phyloP scores from a whole-genome alignment of 2,888 invertebrate species.

The Caenorhabditis sulstoni region DNA sequence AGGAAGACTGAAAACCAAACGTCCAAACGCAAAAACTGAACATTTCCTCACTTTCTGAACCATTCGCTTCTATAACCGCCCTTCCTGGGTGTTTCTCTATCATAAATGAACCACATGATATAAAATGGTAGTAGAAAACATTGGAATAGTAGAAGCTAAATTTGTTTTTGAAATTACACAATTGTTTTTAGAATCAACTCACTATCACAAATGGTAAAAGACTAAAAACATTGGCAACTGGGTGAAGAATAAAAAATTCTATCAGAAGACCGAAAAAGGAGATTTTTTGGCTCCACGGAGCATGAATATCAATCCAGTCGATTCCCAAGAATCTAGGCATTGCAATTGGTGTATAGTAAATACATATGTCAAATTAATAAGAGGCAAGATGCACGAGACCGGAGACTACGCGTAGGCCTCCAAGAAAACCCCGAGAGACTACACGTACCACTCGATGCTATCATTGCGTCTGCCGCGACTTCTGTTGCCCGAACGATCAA shows the following conservation, averaged over 20 bases:
- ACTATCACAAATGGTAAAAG: background rate
- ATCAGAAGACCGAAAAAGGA: background rate
- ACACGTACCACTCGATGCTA: too few relatives aligned
- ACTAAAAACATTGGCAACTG: background rate
- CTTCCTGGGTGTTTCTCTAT: background rate
- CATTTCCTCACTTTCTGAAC: constrained; percentile 9
- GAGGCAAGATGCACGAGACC: too few relatives aligned
- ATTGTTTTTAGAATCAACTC: background rate
- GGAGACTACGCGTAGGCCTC: too few relatives aligned
- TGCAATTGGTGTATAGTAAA: too few relatives aligned
- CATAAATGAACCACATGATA: background rate
- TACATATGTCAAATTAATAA: too few relatives aligned
- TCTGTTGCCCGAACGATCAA: too few relatives aligned
- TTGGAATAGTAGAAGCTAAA: background rate
- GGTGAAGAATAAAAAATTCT: background rate
- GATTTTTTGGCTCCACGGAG: background rate
- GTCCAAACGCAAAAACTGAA: background rate
- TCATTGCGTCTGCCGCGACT: too few relatives aligned
- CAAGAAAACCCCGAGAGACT: too few relatives aligned
- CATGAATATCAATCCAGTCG: constrained; percentile 6
- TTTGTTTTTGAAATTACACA: background rate
- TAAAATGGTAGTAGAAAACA: background rate
- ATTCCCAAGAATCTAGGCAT: constrained; percentile 13
- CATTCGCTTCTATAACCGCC: constrained; percentile 4
- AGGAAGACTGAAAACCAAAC: background rate